Conservation (phyloP, 2,888 invertebrate genomes). For the Germaria angustata region DNA sequence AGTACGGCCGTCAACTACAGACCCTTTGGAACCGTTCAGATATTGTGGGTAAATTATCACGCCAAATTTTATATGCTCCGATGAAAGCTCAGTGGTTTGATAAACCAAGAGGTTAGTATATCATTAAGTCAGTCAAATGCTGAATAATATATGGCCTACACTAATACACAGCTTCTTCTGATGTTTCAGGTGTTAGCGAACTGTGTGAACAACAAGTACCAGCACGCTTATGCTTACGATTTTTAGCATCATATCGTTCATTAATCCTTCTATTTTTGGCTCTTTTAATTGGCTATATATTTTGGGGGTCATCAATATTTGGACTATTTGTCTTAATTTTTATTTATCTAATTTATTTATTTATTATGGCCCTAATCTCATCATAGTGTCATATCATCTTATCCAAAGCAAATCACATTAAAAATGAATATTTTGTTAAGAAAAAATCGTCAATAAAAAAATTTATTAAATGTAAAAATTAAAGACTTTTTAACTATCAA, state of each 20-base stretch:
- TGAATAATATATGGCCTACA: constrained; percentile 51
- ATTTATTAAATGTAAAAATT: neutral
- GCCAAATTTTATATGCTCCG: constrained; percentile 76
- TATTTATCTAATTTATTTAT: constrained; percentile 71
- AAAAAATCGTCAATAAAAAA: constrained; percentile 12
- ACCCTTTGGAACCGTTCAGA: constrained; percentile 82
- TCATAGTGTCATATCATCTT: constrained; percentile 65
- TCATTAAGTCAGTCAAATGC: no score
- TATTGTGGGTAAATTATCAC: constrained; percentile 75
- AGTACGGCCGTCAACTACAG: constrained; percentile 86
- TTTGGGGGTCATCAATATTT: constrained; percentile 73
- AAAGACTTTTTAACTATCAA: neutral
- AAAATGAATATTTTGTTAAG: constrained; percentile 40
- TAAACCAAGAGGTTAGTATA: constrained; percentile 73
- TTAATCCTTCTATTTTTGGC: constrained; percentile 70
- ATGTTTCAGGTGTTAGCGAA: constrained; percentile 72
- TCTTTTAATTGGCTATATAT: constrained; percentile 72
- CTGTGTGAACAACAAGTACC: constrained; percentile 75
- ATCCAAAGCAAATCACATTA: constrained; percentile 25
- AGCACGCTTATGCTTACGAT: constrained; percentile 77
- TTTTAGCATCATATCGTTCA: constrained; percentile 75
- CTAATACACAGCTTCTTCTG: constrained; percentile 43
- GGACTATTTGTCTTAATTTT: constrained; percentile 73
- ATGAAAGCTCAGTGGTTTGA: constrained; percentile 79
- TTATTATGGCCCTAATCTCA: constrained; percentile 74